phyloP scores from a whole-genome alignment of 2,113 vertebrate species.

The Pomatostomus ruficeps region DNA sequence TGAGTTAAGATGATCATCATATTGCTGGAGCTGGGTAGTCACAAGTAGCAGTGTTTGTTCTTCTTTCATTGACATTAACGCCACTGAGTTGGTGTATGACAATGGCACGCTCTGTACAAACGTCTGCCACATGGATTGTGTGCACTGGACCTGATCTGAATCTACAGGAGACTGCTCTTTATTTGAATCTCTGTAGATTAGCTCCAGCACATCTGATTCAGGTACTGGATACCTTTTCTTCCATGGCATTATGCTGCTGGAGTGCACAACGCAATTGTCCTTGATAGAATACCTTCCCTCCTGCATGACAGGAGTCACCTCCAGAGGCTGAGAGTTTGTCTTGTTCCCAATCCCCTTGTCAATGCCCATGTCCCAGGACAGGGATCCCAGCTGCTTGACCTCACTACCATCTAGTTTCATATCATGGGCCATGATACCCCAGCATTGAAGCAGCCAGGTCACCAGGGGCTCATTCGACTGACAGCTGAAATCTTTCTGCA shows the following conservation, averaged over 20 bases:
- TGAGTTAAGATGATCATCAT: background rate
- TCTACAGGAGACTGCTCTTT: background rate
- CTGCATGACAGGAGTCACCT: background rate
- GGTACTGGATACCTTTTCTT: background rate
- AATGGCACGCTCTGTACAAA: background rate
- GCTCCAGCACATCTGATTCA: background rate
- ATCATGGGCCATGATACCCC: background rate
- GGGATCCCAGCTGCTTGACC: background rate
- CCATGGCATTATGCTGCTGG: background rate
- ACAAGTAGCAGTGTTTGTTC: background rate
- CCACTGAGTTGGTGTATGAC: background rate
- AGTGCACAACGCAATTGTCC: background rate
- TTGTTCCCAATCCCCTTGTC: background rate
- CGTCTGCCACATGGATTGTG: background rate
- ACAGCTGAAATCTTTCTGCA: background rate
- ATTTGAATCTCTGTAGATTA: background rate
- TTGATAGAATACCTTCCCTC: background rate
- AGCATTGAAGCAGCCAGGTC: background rate
- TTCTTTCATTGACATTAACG: background rate
- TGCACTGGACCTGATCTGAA: background rate
- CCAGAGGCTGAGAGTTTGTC: background rate
- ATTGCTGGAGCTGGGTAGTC: background rate
- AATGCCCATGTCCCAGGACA: too few relatives aligned
- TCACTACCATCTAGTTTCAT: background rate
- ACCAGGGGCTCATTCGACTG: background rate